Percentiles rank a stretch among this genome's conserved stretches.
Conservation (phyloP, 2,888 invertebrate species). For the Nemapogon koenigi region DNA sequence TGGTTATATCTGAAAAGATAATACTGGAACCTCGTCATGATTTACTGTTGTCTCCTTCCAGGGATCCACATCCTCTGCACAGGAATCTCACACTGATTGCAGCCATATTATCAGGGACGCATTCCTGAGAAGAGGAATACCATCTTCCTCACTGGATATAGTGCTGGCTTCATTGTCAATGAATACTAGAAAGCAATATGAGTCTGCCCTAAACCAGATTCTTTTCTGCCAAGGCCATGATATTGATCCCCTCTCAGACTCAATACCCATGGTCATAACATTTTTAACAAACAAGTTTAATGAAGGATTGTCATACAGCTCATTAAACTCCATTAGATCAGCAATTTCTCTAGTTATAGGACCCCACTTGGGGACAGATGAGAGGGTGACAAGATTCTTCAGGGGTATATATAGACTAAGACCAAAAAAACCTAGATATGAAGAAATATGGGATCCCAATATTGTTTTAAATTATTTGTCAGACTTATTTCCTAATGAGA, state of each 20-base stretch:
- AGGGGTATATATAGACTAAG: conserved; percentile 5
- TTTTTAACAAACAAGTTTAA: conserved; percentile 1
- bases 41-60: conserved; percentile 1
- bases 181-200: conserved; percentile 7
- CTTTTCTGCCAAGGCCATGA: not conserved
- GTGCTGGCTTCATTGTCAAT: conserved; percentile 5
- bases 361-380: conserved; percentile 3
- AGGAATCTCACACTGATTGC: conserved; percentile 3
- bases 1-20: too few relatives aligned
- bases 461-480: not conserved
- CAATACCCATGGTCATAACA: not conserved
- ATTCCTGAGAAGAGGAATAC: not conserved
- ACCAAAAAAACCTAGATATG: conserved; percentile 8
- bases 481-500: conserved; percentile 3
- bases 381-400: conserved; percentile 8
- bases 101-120: not conserved
- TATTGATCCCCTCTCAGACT: not conserved
- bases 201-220: not conserved
- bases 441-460: conserved; percentile 5
- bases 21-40: too few relatives aligned
- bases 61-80: conserved; percentile 2
- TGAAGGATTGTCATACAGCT: conserved; percentile 6
- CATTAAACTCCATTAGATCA: conserved; percentile 4
- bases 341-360: conserved; percentile 10
- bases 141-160: not conserved